Base-by-base conservation (phyloP, 2,888 invertebrate species). In the Orchesella flavescens region DNA sequence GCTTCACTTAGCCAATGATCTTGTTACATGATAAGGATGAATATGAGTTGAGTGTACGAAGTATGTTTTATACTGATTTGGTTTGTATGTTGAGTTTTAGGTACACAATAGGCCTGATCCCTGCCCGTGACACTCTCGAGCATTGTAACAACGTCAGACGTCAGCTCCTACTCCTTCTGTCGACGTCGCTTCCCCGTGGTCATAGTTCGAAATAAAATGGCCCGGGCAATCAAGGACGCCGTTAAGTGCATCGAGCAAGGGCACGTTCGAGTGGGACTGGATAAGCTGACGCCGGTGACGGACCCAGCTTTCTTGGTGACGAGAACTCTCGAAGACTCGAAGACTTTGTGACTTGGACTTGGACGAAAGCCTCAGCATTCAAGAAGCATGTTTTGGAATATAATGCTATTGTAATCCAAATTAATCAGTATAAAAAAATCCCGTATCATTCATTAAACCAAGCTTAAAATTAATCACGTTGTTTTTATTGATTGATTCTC, bases 261-360 rank as follows among this genome's bases (percentile, higher is more conserved):
- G 0, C 99, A 99, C 91, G 95, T 99, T 0, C 92, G 99, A 88
- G 96, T 99, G 13, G 99, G 99, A 0, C 94, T 97, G 0, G 97
- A 99, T 90, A 93, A 98, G 82, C n/a, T n/a, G n/a, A n/a, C n/a
- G n/a, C n/a, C n/a, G 34, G 34, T 34, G 34, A 34, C 34, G 34
- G 7, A 34, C 7, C 34, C 7, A 34, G 34, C 3, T 34, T 34
- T 34, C 7, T 34, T 34, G 34, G 93, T 99, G 0, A 97, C 96
- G 90, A 99, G 97, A 89, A 94, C 95, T 86, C 91, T 98, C 88
- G 98, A 99, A n/a, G n/a, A n/a, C 91, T 98, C 88, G 98, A 99
- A 92, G 99, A 99, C 91, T 98, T 97, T 91, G 94, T 99, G 1
- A 99, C 99, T 0, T 99, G n/a, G 1, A 99, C 99, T 0, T 99